phyloP scores from a whole-genome alignment of 92 coral and sea anemone genomes.

The Zoanthus sansibaricus region DNA sequence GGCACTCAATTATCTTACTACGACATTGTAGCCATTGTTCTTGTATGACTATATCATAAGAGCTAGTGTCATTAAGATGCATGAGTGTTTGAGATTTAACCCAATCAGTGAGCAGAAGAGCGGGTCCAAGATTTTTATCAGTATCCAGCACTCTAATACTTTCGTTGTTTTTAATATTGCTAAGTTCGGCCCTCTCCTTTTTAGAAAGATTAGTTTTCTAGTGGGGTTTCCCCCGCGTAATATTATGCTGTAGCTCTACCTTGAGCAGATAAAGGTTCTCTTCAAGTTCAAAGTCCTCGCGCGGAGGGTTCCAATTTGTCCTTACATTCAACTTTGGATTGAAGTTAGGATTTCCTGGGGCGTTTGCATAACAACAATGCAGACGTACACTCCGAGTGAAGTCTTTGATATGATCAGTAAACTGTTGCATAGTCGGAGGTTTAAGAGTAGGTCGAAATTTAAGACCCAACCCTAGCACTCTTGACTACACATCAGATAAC shows the following conservation, averaged over 20 bases:
- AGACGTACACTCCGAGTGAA: background rate
- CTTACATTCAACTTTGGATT: too few species aligned
- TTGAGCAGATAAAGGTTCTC: background rate
- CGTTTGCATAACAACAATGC: too few species aligned
- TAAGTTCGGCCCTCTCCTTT: background rate
- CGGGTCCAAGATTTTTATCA: background rate
- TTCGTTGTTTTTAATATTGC: background rate
- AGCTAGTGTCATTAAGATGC: background rate
- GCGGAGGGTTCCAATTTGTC: too few species aligned
- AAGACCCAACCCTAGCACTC: background rate
- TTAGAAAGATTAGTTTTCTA: background rate
- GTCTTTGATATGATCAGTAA: conserved; percentile 6
- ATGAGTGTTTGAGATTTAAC: background rate
- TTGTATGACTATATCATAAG: background rate
- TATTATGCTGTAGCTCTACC: background rate
- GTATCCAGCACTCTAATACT: background rate
- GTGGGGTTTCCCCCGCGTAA: background rate
- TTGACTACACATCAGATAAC: background rate
- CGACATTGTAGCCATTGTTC: background rate
- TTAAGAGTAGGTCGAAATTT: background rate
- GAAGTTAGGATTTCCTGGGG: too few species aligned
- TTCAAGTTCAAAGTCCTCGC: background rate
- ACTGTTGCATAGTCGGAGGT: conserved; percentile 12
- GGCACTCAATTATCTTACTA: background rate
- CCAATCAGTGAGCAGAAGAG: background rate